These are phyloP conservation scores for Petrocephalus sullivani DNA, from an alignment of 2,797 vertebrate species.

Conservation along the genomic window DNA sequence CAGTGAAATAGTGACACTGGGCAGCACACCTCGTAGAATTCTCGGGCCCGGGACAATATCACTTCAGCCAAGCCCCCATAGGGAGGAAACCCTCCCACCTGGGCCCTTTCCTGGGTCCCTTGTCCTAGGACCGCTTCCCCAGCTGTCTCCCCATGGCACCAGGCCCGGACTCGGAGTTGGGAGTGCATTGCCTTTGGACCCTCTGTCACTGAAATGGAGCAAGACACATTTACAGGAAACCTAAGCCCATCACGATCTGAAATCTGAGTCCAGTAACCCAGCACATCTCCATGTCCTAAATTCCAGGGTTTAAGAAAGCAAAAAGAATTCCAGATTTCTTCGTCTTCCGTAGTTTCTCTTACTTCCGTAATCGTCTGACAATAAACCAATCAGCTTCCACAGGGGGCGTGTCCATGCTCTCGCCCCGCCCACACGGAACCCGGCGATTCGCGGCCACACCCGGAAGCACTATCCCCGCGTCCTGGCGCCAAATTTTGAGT, in stretches of 20 bases:
- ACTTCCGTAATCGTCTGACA: background rate
- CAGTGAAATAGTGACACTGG: background rate
- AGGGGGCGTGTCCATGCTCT: background rate
- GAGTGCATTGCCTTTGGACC: background rate
- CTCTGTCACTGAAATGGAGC: background rate
- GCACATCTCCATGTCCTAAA: background rate
- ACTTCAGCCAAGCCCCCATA: background rate
- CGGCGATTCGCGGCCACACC: conserved; percentile 5
- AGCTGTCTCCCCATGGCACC: background rate
- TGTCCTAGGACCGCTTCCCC: background rate
- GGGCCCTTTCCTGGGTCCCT: background rate
- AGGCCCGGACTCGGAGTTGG: background rate
- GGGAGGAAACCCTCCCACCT: background rate
- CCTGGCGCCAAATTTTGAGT: conserved; percentile 30
- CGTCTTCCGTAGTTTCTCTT: background rate
- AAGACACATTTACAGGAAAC: background rate
- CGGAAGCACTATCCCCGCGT: conserved; percentile 22
- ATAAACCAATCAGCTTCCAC: background rate
- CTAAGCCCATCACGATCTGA: background rate
- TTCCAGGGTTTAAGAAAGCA: background rate
- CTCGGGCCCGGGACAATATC: background rate
- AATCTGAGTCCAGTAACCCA: background rate
- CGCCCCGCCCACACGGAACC: background rate
- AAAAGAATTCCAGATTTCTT: background rate
- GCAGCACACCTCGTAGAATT: background rate